phyloP scores from a whole-genome alignment of 2,797 vertebrate genomes.

The Chloroceryle inda region DNA sequence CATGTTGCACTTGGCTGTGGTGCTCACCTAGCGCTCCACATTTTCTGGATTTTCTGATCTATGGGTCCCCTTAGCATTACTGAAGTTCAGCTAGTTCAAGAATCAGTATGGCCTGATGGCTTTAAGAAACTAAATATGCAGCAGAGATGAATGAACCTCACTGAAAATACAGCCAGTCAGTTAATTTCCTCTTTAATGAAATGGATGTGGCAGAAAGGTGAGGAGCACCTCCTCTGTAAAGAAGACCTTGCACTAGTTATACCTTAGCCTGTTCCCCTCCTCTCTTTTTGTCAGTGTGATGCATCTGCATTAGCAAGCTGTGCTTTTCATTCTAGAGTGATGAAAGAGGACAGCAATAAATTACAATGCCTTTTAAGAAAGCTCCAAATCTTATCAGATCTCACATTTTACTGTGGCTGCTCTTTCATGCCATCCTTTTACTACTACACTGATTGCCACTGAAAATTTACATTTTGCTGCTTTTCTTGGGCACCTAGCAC shows the following conservation, averaged over 20 bases:
- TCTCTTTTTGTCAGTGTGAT: conserved; percentile 9
- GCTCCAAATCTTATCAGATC: not conserved
- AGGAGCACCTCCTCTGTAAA: not conserved
- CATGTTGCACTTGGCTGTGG: not conserved
- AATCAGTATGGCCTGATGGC: not conserved
- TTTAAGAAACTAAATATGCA: not conserved
- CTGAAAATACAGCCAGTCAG: not conserved
- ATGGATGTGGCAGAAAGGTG: not conserved
- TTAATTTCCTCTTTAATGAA: not conserved
- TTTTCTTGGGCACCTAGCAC: not conserved
- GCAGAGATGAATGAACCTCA: not conserved
- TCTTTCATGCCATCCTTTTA: not conserved
- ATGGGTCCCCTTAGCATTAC: not conserved
- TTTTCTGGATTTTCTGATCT: not conserved
- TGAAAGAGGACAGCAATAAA: not conserved
- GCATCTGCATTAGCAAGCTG: conserved; percentile 5
- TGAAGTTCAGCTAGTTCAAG: not conserved
- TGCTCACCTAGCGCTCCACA: not conserved
- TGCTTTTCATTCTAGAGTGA: not conserved
- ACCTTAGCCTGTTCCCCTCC: not conserved
- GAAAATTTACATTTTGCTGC: not conserved
- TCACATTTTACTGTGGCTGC: not conserved
- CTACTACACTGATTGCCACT: not conserved
- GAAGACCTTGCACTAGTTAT: not conserved
- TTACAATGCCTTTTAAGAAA: not conserved